phyloP scores from a whole-genome alignment of 2,888 invertebrate genomes.

The Patella depressa region DNA sequence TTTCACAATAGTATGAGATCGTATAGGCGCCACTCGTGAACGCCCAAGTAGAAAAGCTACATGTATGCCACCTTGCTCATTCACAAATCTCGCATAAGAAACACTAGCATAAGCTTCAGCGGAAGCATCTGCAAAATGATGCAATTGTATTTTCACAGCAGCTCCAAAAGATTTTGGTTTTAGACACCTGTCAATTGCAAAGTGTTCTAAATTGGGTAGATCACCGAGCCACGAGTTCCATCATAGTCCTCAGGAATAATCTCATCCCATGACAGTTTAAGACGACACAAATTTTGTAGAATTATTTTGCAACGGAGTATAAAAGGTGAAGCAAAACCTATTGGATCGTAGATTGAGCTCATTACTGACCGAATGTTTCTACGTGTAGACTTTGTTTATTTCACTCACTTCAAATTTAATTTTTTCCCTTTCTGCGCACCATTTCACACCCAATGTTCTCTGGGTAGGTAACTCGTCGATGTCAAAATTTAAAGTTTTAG shows the following conservation, averaged over 20 bases:
- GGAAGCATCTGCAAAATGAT: constrained; percentile 15
- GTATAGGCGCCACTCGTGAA: constrained; percentile 14
- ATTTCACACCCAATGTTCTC: too few relatives aligned
- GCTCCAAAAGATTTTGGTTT: background rate
- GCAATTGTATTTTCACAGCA: background rate
- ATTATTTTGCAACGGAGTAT: too few relatives aligned
- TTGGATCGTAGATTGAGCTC: too few relatives aligned
- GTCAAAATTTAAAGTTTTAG: constrained; percentile 5
- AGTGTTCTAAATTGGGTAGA: constrained; percentile 1
- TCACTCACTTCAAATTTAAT: too few relatives aligned
- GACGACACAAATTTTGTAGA: background rate
- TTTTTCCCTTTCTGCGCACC: too few relatives aligned
- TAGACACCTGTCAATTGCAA: background rate
- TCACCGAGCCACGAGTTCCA: constrained; percentile 13
- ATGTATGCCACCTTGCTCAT: background rate
- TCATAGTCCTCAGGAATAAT: background rate
- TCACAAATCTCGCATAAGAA: constrained; percentile 3
- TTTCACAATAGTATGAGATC: background rate
- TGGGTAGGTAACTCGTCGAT: background rate
- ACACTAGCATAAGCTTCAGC: background rate
- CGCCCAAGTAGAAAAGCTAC: background rate
- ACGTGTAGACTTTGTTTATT: too few relatives aligned
- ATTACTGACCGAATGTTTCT: too few relatives aligned
- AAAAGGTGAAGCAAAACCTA: too few relatives aligned
- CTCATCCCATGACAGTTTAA: constrained; percentile 13